Percentiles rank a stretch among this genome's conserved stretches.
Evolutionary conservation across 2,113 vertebrate genomes (phyloP).

Genomic region (Fukomys damarensis): DNA sequence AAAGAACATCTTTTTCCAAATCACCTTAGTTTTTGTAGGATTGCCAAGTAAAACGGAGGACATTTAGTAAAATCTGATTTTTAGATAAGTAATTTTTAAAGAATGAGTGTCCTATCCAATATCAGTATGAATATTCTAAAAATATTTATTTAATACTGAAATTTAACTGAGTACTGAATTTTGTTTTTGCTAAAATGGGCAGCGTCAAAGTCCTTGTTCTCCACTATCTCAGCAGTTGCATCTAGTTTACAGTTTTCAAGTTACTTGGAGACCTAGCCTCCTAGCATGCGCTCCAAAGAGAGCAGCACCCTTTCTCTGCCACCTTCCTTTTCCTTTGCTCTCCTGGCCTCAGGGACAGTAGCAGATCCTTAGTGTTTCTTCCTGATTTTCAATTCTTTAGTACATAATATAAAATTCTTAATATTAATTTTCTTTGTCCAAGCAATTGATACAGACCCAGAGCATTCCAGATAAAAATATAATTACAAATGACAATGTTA

Average conservation of each 20-base stretch:
- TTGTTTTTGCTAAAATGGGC: conserved; percentile 15
- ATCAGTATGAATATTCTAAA: conserved; percentile 19
- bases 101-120: background rate
- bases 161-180: background rate
- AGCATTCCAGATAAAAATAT: background rate
- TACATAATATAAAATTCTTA: conserved; percentile 4
- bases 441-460: background rate
- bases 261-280: background rate
- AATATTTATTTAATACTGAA: background rate
- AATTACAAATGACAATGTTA: background rate
- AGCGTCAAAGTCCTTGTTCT: background rate
- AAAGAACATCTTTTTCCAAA: background rate
- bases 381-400: background rate
- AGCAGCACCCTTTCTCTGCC: too few species aligned
- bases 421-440: background rate
- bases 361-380: background rate
- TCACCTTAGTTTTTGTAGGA: background rate
- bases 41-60: background rate
- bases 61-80: background rate
- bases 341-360: background rate
- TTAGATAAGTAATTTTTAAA: conserved; percentile 31
- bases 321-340: background rate
- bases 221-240: background rate
- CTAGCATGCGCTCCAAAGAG: rapidly evolving
- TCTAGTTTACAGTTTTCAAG: background rate